These are phyloP conservation scores for Noturus placidus DNA, from an alignment of 2,113 vertebrate genomes.

Conservation along the genomic window DNA sequence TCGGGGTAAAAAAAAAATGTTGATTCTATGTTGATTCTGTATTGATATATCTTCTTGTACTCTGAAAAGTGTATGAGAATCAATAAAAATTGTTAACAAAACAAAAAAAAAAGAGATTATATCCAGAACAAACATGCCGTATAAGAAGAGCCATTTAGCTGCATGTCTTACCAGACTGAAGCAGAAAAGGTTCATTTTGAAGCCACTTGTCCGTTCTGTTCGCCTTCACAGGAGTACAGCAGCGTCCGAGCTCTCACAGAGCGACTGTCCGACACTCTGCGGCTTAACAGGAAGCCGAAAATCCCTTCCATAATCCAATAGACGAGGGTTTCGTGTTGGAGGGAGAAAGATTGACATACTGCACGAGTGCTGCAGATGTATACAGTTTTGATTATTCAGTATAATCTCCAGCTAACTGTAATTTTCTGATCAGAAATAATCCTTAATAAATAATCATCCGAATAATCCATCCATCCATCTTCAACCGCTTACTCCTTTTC, in stretches of 20 bases:
- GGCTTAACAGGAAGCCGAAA: conserved; percentile 82
- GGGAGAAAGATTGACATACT: conserved; percentile 1
- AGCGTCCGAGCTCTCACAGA: conserved; percentile 47
- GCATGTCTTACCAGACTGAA: conserved; percentile 86
- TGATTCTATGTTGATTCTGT: no score
- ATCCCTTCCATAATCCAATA: conserved; percentile 90
- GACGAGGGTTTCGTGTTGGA: conserved; percentile 64
- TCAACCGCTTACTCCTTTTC: no score
- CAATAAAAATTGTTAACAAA: no score
- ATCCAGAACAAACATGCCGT: neutral
- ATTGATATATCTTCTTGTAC: no score
- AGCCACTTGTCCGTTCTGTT: conserved; percentile 29
- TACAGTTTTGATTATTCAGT: neutral
- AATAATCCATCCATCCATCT: no score
- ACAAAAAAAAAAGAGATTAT: neutral
- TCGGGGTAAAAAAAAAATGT: no score
- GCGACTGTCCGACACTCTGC: conserved; percentile 64
- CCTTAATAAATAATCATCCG: no score
- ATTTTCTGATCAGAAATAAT: neutral
- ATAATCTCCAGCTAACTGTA: neutral
- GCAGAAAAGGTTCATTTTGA: conserved; percentile 92
- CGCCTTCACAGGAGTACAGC: neutral
- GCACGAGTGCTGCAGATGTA: neutral
- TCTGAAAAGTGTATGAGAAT: no score
- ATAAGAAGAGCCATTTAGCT: neutral